Evolutionary conservation across 2,888 invertebrate species (phyloP).

Genomic region (Acronicta psi): DNA sequence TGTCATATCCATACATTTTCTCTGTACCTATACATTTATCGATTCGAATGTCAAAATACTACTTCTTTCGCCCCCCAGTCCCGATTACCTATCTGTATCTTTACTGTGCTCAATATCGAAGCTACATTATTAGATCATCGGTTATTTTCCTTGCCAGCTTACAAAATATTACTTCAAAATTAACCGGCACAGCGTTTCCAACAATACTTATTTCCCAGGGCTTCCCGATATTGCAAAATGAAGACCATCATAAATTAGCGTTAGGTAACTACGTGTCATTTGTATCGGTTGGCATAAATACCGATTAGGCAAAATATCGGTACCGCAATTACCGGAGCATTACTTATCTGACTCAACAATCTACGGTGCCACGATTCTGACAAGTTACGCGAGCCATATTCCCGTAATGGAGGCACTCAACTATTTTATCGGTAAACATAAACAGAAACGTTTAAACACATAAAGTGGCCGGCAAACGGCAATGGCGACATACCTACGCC

Average conservation of each 20-base stretch:
- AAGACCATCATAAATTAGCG: constrained; percentile 17
- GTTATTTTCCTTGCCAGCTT: constrained; percentile 11
- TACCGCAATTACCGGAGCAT: constrained; percentile 25
- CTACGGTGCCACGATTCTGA: constrained; percentile 36
- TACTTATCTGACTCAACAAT: constrained; percentile 39
- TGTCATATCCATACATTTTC: too few species aligned
- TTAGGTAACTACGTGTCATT: constrained; percentile 4
- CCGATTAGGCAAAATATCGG: constrained; percentile 35
- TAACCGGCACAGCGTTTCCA: neutral
- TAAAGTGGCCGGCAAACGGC: constrained; percentile 45
- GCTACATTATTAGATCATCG: constrained; percentile 11
- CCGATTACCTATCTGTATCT: constrained; percentile 15
- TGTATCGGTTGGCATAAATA: constrained; percentile 17
- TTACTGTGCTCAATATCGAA: constrained; percentile 23
- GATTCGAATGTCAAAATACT: too few species aligned
- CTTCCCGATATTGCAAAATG: neutral
- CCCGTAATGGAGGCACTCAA: constrained; percentile 43
- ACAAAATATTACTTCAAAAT: constrained; percentile 3
- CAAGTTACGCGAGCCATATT: constrained; percentile 29
- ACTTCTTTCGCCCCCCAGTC: too few species aligned
- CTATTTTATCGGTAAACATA: constrained; percentile 50
- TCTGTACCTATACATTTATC: too few species aligned
- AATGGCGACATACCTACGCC: constrained; percentile 43
- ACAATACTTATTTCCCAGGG: neutral
- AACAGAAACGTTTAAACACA: constrained; percentile 51